Base-by-base conservation (phyloP, 2,113 vertebrate species). In the Mormoops blainvillei region DNA sequence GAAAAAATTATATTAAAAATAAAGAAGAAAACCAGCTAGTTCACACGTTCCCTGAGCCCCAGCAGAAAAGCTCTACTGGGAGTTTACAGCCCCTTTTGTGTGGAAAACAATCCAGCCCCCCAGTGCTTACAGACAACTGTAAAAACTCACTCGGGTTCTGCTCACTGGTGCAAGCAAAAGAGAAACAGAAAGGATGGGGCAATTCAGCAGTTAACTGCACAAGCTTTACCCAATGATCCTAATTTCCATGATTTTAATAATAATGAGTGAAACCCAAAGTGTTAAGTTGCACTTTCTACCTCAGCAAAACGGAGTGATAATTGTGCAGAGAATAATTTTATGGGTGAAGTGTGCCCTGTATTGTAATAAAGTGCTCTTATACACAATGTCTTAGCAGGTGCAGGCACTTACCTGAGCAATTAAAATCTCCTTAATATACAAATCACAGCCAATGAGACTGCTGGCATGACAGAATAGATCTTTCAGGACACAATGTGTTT, bases 361-460 rank as follows among this genome's bases (percentile, higher is more conserved):
- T 98, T 98, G 97, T 98, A 98, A 98, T 98, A 98, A 98, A 98
- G 98, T 98, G 97, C 98, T 98, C 98, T 98, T 98, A 98, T 98
- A 98, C 97, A 98, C 98, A 98, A 97, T 98, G 98, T 99, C 98
- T 98, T 98, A 98, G 98, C 98, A 99, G 98, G 98, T 99, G 98
- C 98, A 98, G 96, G 97, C 98, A 99, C 98, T 99, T 99, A 99
- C 98, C 98, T 99, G 98, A 96, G 98, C 98, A 99, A 99, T 99
- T 99, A 99, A 98, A 98, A 98, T 95, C 98, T 98, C 98, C 98
- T 99, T 98, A 98, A 98, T 98, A 98, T 97, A 98, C 98, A 98
- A 98, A 98, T 98, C 98, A 98, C 98, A 98, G 97, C 97, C 98
- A 98, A 97, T 96, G 97, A 98, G 98, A 97, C 98, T 98, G 97